Base-by-base conservation (phyloP, 2,888 invertebrate genomes). In the Pollenia angustigena region DNA sequence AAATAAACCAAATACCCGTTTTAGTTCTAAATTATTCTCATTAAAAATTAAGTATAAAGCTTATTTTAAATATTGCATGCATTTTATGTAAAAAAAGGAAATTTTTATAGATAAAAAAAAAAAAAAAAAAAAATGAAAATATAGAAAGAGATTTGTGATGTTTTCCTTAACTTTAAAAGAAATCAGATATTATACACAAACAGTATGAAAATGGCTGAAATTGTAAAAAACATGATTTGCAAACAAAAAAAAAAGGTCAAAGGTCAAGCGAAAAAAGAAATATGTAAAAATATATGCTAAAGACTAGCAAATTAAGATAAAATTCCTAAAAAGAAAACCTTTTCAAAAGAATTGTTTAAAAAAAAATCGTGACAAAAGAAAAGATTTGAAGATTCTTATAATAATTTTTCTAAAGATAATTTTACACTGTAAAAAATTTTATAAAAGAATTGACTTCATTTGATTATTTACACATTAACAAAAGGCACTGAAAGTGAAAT, bases 381-480 rank as follows among this genome's bases (percentile, higher is more conserved):
- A 14, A 58, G 23, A 60, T 40, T 16, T 40, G 40, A 7, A 62
- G 9, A 75, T 75, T 62, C 75, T 76, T 76, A 64, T 62, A 62
- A 56, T 46, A 60, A 32, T 18, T 54, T 62, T 81, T 40, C 32
- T 32, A 50, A 50, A 54, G 62, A 16, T 78, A 78, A 83, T 83
- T 56, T 74, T 78, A 83, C 78, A 72, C 71, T 64, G 54, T n/a
- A 74, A 71, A 71, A 44, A 48, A 58, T 42, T 48, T 4, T 18
- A n/a, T 11, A 42, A 48, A 46, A 68, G 44, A 42, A 48, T 71
- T 46, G n/a, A 46, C 50, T 52, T 78, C 64, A 85, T 81, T 75
- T 76, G 69, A 79, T 82, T 82, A 85, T 79, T 79, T 82, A 85
- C 85, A 85, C 54, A 71, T 42, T 54, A 46, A 14, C 40, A 50